These are phyloP conservation scores for Chaetodon auriga DNA, from an alignment of 2,113 vertebrate genomes.

Conservation along the genomic window DNA sequence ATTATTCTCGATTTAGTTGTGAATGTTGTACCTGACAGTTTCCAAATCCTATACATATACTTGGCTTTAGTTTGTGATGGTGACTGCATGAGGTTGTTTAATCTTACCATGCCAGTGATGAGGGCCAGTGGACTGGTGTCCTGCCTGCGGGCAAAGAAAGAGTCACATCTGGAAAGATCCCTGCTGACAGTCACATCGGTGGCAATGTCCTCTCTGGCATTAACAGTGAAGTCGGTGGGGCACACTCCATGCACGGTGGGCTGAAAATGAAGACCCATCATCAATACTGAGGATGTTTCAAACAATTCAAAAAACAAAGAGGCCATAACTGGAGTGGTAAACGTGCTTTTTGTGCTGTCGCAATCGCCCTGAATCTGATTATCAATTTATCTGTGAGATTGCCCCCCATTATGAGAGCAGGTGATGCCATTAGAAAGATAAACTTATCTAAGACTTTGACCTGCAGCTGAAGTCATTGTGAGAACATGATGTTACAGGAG, in stretches of 20 bases:
- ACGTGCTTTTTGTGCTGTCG: conserved; percentile 35
- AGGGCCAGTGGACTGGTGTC: conserved; percentile 90
- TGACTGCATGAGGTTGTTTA: background rate
- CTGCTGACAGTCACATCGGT: conserved; percentile 87
- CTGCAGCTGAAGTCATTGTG: conserved; percentile 39
- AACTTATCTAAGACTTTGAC: conserved; percentile 78
- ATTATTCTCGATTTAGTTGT: background rate
- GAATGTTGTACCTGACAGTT: background rate
- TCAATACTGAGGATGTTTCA: conserved; percentile 4
- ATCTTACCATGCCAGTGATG: conserved; percentile 88
- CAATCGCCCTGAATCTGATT: conserved; percentile 40
- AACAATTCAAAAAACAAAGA: conserved; percentile 3
- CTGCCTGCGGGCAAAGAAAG: conserved; percentile 83
- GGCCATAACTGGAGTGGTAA: background rate
- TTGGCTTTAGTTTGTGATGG: background rate
- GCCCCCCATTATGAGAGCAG: conserved; percentile 43
- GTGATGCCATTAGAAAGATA: conserved; percentile 65
- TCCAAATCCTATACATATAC: background rate
- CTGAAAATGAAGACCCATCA: conserved; percentile 75
- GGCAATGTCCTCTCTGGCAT: conserved; percentile 81
- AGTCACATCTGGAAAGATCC: conserved; percentile 86
- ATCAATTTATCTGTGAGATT: conserved; percentile 58
- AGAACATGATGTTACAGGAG: conserved; percentile 57
- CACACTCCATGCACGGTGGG: conserved; percentile 91
- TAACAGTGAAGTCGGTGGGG: conserved; percentile 83